phyloP scores from a whole-genome alignment of 2,113 vertebrate genomes.

The Rhinoptilus africanus region DNA sequence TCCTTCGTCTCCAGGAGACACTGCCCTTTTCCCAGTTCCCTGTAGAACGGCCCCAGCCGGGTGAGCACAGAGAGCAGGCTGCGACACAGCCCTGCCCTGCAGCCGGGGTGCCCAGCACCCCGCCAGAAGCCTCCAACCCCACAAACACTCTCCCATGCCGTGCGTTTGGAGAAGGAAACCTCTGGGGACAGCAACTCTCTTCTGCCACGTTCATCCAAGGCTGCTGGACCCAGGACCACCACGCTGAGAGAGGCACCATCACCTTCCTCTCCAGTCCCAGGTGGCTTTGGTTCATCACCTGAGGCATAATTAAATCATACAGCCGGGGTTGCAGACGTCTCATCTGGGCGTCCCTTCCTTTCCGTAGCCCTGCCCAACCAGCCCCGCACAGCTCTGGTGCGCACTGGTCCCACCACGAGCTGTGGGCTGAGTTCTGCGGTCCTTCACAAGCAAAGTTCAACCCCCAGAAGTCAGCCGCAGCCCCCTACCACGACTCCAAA shows the following conservation, averaged over 20 bases:
- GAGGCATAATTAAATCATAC: not conserved
- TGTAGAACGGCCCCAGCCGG: not conserved
- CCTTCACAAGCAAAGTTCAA: not conserved
- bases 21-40: not conserved
- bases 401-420: not conserved
- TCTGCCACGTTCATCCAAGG: not conserved
- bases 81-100: not conserved
- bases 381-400: not conserved
- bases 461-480: not conserved
- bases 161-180: not conserved
- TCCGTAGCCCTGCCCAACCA: not conserved
- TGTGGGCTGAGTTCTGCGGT: not conserved
- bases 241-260: not conserved
- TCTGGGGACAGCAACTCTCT: not conserved
- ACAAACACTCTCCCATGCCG: not conserved
- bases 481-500: not conserved
- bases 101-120: not conserved
- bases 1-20: not conserved
- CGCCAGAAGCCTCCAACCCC: not conserved
- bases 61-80: not conserved
- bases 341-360: not conserved
- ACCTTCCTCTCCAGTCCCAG: not conserved
- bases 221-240: not conserved
- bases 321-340: not conserved
- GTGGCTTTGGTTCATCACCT: not conserved